Conservation (phyloP, 2,113 vertebrate species). For the Hylia prasina region DNA sequence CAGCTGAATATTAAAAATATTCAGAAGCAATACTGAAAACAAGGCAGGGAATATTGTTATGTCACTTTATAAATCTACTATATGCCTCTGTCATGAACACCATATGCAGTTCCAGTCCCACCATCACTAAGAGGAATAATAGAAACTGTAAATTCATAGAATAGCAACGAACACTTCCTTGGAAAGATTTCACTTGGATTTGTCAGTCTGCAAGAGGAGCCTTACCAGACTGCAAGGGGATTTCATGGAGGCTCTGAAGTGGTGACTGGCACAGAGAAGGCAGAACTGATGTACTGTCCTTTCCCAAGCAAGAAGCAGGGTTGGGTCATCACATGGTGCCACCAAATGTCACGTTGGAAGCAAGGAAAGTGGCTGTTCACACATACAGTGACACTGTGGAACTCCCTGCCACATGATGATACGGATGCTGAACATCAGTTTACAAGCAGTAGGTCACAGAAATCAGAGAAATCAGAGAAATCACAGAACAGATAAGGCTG, state of each 20-base stretch:
- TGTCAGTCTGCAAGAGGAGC: not conserved
- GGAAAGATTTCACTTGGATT: not conserved
- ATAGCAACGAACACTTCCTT: not conserved
- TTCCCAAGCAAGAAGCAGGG: not conserved
- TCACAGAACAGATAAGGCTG: not conserved
- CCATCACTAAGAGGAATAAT: not conserved
- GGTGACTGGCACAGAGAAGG: not conserved
- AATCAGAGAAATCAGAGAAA: not conserved
- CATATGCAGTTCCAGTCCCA: not conserved
- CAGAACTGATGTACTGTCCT: not conserved
- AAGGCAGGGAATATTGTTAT: not conserved
- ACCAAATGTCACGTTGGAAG: not conserved
- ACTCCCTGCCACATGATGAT: not conserved
- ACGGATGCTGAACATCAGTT: not conserved
- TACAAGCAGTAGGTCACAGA: not conserved
- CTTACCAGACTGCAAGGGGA: not conserved
- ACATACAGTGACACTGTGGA: not conserved
- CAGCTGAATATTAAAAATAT: not conserved
- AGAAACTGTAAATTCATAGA: not conserved
- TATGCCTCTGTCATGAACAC: not conserved
- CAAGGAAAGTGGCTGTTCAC: not conserved
- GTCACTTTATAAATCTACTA: not conserved
- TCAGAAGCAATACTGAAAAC: not conserved
- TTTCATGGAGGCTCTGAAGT: not conserved
- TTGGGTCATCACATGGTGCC: not conserved